Percentiles rank a stretch among this genome's conserved stretches.
phyloP scores from a whole-genome alignment of 2,113 vertebrate genomes.

The Herpetotheres cachinnans region DNA sequence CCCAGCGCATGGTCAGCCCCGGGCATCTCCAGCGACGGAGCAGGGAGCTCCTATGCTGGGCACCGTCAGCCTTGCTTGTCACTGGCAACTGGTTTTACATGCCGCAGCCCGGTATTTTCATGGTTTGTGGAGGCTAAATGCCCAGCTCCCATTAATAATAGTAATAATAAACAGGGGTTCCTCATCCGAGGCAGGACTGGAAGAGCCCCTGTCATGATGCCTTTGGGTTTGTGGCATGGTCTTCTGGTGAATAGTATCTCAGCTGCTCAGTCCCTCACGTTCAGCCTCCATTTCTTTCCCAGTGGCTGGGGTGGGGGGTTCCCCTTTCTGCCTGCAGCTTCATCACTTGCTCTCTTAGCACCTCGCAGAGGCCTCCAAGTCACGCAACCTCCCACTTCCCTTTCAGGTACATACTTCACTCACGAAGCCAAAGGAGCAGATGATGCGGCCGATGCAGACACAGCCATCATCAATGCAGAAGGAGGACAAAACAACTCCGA shows the following conservation, averaged over 20 bases:
- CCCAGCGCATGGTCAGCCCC: rapidly evolving
- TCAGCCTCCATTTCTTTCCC: too few species aligned
- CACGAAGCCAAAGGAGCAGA: slow-evolving; percentile 99
- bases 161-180: background rate
- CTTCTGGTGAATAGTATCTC: background rate
- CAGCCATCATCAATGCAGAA: slow-evolving; percentile 98
- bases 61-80: background rate
- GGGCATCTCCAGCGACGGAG: background rate
- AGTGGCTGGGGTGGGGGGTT: too few species aligned
- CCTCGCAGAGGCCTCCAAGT: background rate
- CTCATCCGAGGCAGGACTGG: background rate
- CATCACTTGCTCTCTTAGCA: background rate
- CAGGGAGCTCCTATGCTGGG: background rate
- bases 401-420: slow-evolving; percentile 97
- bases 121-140: background rate
- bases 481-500: slow-evolving; percentile 98
- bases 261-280: too few species aligned
- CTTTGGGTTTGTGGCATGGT: background rate
- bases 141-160: background rate
- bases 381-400: slow-evolving; percentile 26
- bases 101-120: background rate
- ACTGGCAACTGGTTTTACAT: rapidly evolving
- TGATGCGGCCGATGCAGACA: slow-evolving; percentile 96
- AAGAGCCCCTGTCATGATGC: background rate
- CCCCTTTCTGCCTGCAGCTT: background rate